These are phyloP conservation scores for Amaurobius ferox DNA, from an alignment of 2,888 invertebrate species.

Conservation along the genomic window DNA sequence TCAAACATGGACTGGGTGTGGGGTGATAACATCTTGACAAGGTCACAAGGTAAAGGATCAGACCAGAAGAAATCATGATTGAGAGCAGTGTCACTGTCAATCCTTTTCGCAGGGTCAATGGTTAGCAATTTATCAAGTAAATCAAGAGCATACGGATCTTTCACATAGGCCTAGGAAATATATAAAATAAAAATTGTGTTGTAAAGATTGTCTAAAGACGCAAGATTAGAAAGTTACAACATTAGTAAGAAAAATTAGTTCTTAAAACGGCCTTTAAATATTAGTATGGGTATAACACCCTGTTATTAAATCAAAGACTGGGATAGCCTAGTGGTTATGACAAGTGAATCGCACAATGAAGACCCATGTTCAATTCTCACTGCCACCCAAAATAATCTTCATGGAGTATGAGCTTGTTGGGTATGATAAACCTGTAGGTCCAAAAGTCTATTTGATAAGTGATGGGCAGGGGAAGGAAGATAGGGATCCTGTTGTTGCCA, in stretches of 20 bases:
- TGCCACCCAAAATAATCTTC: no score
- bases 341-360: background rate
- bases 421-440: no score
- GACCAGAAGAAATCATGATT: constrained; percentile 99
- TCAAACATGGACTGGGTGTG: constrained; percentile 97
- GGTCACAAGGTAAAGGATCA: constrained; percentile 95
- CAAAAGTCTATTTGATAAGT: no score
- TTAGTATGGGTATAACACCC: no score
- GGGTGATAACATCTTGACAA: constrained; percentile 93
- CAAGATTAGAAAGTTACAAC: no score
- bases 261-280: no score
- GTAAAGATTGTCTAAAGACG: background rate
- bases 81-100: constrained; percentile 92
- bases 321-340: no score
- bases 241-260: no score
- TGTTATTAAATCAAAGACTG: background rate
- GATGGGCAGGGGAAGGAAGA: no score
- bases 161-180: constrained; percentile 85
- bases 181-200: background rate
- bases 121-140: constrained; percentile 93
- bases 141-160: constrained; percentile 94
- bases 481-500: no score
- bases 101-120: constrained; percentile 91
- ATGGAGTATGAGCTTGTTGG: no score
- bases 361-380: no score